phyloP scores from a whole-genome alignment of 2,888 invertebrate genomes.

The Carpatolechia fugitivella region DNA sequence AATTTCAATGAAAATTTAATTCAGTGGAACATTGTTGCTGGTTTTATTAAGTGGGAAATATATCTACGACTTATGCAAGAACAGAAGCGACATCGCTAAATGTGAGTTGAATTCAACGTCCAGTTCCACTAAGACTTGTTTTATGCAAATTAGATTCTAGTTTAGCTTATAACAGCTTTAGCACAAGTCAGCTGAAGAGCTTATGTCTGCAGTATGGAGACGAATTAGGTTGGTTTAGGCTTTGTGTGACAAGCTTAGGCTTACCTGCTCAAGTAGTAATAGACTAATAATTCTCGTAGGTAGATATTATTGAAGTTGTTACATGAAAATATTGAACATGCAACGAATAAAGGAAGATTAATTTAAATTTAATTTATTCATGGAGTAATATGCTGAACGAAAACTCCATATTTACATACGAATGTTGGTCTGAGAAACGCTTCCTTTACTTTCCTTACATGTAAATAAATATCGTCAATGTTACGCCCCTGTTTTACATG shows the following conservation, averaged over 20 bases:
- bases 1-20: conserved; percentile 8
- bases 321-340: too few relatives aligned
- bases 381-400: too few relatives aligned
- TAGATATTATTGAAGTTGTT: too few relatives aligned
- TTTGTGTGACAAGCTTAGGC: background rate
- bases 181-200: conserved; percentile 1
- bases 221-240: background rate
- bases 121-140: background rate
- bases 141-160: conserved; percentile 5
- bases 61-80: background rate
- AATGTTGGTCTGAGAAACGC: conserved; percentile 2
- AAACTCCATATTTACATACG: conserved; percentile 7
- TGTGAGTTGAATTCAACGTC: background rate
- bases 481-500: conserved; percentile 10
- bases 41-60: background rate
- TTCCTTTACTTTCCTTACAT: conserved; percentile 8
- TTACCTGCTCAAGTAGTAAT: background rate
- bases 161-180: conserved; percentile 2
- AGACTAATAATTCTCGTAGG: background rate
- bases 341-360: too few relatives aligned
- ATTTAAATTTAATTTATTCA: too few relatives aligned
- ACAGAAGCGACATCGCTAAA: background rate
- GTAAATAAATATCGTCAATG: conserved; percentile 11
- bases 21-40: conserved; percentile 2
- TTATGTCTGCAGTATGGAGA: background rate